Base-by-base conservation (phyloP, 2,888 invertebrate genomes). In the Cabera pusaria region DNA sequence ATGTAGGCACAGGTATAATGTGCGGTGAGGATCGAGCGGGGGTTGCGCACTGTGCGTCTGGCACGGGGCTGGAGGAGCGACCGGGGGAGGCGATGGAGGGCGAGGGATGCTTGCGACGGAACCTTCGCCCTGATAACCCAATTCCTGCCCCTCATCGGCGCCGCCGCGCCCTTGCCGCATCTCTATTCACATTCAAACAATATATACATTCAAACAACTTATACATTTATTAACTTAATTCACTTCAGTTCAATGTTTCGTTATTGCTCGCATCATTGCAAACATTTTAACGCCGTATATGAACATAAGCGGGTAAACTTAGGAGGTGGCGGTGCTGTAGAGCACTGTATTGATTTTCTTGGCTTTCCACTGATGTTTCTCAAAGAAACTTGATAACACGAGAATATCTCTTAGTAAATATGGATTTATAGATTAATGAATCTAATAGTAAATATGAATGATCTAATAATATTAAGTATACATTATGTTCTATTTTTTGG, bases 51-150 rank as follows among this genome's bases (percentile, higher is more conserved):
- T 69, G 66, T 64, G 68, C 64, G 61, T 52, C 49, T 59, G 50
- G 57, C 59, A 58, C 63, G 65, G 52, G 43, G 52, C 41, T 46
- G 42, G 52, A 47, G 44, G 52, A 48, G 55, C 51, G 35, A 40
- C 17, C 56, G 59, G 61, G 64, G 52, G 52, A 50, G 53, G 38
- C 24, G 48, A 47, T 31, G 33, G 51, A 63, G 71, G 62, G 62
- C 61, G 67, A 63, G 67, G 66, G 68, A 49, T 63, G 65, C 41
- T 14, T 20, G 25, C 16, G 20, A 9, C 46, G 47, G 62, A 73
- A 72, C 76, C 75, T 78, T 79, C 72, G 74, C 64, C 70, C 76
- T 74, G 72, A 72, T 84, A 68, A 83, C 83, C 84, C 69, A 83
- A 61, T 79, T 79, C 59, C 52, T 40, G 52, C 71, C 56, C 56